phyloP scores from a whole-genome alignment of 2,797 vertebrate species.

The Enteromius anoplus region DNA sequence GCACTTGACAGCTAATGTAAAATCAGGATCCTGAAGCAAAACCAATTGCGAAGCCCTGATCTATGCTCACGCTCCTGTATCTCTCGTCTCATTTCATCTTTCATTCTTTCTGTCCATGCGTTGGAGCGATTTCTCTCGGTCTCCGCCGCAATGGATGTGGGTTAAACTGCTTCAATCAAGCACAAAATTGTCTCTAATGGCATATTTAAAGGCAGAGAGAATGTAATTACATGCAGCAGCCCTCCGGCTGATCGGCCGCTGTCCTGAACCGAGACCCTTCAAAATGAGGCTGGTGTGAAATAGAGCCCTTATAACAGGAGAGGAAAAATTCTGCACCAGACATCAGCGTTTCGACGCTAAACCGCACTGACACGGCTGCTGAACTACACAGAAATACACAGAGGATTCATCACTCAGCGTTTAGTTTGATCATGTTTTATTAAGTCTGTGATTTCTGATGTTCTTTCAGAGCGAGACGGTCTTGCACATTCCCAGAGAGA shows the following conservation, averaged over 20 bases:
- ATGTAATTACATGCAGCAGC: conserved; percentile 49
- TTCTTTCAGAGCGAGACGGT: neutral
- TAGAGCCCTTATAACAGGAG: neutral
- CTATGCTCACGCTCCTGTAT: neutral
- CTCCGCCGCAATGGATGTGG: conserved; percentile 22
- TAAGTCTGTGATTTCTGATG: conserved; percentile 31
- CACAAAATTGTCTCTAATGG: conserved; percentile 52
- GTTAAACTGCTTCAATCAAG: conserved; percentile 47
- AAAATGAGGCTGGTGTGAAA: neutral
- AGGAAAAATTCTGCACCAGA: neutral
- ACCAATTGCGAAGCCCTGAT: neutral
- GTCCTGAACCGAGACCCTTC: conserved; percentile 17
- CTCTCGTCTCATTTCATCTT: conserved; percentile 24
- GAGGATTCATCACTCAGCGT: conserved; percentile 21
- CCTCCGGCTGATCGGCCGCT: conserved; percentile 27
- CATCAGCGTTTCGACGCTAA: neutral
- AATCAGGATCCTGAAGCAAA: conserved; percentile 23
- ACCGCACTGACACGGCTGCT: conserved; percentile 18
- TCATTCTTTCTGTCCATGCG: conserved; percentile 32
- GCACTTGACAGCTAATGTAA: conserved; percentile 8
- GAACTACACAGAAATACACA: conserved; percentile 19
- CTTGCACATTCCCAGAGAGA: conserved; percentile 4
- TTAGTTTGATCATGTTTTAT: conserved; percentile 41
- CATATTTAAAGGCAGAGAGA: conserved; percentile 28
- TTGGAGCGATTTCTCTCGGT: neutral